Conservation (phyloP, 2,888 invertebrate species). For the Hyposoter dolosus region DNA sequence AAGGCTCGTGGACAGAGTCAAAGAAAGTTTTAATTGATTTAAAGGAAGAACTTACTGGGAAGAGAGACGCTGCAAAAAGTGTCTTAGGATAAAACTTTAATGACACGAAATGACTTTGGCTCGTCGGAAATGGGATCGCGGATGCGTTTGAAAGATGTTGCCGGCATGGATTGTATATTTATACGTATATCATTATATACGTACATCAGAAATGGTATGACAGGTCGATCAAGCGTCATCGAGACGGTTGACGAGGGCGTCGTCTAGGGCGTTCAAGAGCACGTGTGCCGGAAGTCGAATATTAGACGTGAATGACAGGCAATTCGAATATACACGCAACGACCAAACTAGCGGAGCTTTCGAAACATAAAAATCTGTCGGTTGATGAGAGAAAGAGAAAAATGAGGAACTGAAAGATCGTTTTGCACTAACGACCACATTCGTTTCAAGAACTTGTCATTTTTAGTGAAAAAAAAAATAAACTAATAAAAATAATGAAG, state of each 20-base stretch:
- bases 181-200: slow-evolving; percentile 28
- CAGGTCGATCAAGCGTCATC: slow-evolving; percentile 70
- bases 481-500: not conserved
- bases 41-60: not conserved
- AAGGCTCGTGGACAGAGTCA: not conserved
- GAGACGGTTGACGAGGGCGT: slow-evolving; percentile 40
- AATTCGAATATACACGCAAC: slow-evolving; percentile 51
- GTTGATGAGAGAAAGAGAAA: not conserved
- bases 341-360: not conserved
- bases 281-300: slow-evolving; percentile 67
- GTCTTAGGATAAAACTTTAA: not conserved
- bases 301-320: slow-evolving; percentile 64
- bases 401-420: not conserved
- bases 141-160: slow-evolving; percentile 16
- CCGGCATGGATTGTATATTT: not conserved
- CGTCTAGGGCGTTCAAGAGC: slow-evolving; percentile 56
- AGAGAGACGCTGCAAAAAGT: not conserved
- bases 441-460: not conserved
- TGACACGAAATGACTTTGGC: not conserved
- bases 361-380: not conserved
- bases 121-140: slow-evolving; percentile 10
- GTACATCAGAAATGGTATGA: slow-evolving; percentile 56
- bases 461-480: not conserved
- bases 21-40: slow-evolving; percentile 2
- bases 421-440: not conserved